Conservation (phyloP, 1,140 invertebrate genomes). For the Spodoptera frugiperda region DNA sequence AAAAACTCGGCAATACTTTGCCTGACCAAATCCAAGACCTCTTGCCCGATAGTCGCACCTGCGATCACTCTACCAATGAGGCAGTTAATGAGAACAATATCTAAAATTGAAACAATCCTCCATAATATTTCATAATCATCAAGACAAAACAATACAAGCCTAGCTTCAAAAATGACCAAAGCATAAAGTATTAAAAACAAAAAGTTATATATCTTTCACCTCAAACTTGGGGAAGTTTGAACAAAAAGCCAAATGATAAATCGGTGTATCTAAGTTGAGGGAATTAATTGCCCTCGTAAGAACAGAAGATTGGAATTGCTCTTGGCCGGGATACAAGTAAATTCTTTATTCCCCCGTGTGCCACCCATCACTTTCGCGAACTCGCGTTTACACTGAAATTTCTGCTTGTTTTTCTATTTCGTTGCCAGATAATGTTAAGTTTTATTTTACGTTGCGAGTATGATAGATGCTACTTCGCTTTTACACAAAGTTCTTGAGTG, state of each 20-base stretch:
- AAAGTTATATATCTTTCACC: constrained; percentile 26
- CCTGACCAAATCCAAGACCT: too few species aligned
- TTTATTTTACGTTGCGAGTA: constrained; percentile 15
- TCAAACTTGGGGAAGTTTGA: background rate
- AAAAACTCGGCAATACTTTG: too few species aligned
- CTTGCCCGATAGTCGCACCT: too few species aligned
- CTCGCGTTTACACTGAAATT: constrained; percentile 22
- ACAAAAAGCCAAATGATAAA: constrained; percentile 46
- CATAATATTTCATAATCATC: too few species aligned
- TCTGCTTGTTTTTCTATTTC: constrained; percentile 7
- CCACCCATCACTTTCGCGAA: constrained; percentile 38
- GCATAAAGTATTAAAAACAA: constrained; percentile 13
- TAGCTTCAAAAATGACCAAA: constrained; percentile 1
- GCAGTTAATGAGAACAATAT: too few species aligned
- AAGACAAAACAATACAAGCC: background rate
- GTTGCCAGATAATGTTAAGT: constrained; percentile 9
- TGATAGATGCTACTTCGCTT: constrained; percentile 9
- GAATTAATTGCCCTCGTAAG: constrained; percentile 42
- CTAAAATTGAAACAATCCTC: too few species aligned
- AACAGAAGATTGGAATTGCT: constrained; percentile 41
- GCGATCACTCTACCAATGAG: too few species aligned
- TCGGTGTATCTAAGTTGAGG: constrained; percentile 40
- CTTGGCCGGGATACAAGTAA: constrained; percentile 33
- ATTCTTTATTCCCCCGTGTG: constrained; percentile 43
- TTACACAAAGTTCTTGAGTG: background rate